These are phyloP conservation scores for Onthophagus sagittarius DNA, from an alignment of 2,888 invertebrate species.

Conservation along the genomic window DNA sequence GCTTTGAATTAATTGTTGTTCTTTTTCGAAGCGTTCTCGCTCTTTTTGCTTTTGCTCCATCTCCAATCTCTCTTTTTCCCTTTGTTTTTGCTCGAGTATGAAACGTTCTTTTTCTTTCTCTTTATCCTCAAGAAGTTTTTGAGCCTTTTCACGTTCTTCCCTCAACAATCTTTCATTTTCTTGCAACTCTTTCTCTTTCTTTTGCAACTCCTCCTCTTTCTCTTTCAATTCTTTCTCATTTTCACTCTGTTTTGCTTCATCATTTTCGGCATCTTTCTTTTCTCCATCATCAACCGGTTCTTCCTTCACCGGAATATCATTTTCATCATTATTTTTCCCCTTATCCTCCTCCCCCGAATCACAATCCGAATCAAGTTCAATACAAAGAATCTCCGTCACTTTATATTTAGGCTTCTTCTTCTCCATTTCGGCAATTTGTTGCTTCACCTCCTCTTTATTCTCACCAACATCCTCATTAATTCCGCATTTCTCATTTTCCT, in stretches of 20 bases:
- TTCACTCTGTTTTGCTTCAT: neutral
- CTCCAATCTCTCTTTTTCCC: too few relatives aligned
- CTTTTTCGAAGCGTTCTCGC: too few relatives aligned
- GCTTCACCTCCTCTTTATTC: neutral
- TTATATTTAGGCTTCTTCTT: slow-evolving; percentile 5
- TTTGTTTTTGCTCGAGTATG: too few relatives aligned
- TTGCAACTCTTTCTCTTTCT: neutral
- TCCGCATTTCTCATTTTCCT: slow-evolving; percentile 7
- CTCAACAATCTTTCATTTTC: neutral
- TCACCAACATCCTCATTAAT: neutral
- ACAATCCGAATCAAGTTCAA: slow-evolving; percentile 6
- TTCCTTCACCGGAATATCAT: neutral
- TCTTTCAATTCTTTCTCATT: neutral
- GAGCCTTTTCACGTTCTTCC: neutral
- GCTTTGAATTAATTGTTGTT: too few relatives aligned
- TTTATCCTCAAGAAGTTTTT: neutral
- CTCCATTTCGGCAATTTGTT: neutral
- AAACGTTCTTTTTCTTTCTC: neutral
- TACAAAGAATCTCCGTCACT: slow-evolving; percentile 1
- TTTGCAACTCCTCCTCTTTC: neutral
- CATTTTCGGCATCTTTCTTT: neutral
- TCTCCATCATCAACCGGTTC: neutral
- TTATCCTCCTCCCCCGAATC: neutral
- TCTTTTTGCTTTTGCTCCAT: too few relatives aligned
- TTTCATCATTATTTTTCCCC: neutral